A percentile compares a stretch with the other conserved stretches of the same genome.
These are phyloP conservation scores for Sweltsa coloradensis DNA, from an alignment of 1,140 invertebrate genomes.

Conservation along the genomic window DNA sequence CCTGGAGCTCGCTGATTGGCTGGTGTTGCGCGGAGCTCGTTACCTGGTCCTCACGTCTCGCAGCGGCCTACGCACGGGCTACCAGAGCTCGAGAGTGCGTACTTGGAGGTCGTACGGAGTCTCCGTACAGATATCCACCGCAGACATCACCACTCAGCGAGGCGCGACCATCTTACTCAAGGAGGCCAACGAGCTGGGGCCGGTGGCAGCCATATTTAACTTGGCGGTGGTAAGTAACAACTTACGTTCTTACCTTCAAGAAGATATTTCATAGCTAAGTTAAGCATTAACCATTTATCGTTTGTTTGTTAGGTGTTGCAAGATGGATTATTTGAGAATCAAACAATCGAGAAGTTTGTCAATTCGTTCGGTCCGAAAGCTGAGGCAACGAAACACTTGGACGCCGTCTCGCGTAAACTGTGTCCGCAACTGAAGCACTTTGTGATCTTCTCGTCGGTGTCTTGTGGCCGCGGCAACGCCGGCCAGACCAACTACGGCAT, in stretches of 20 bases:
- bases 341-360: constrained; percentile 31
- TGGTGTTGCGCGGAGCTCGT: constrained; percentile 50
- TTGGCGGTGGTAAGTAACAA: constrained; percentile 57
- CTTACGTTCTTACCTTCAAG: no score
- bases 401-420: constrained; percentile 34
- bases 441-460: constrained; percentile 20
- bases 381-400: constrained; percentile 37
- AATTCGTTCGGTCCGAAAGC: constrained; percentile 42
- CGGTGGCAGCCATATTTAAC: constrained; percentile 70
- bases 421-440: constrained; percentile 27
- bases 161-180: constrained; percentile 49
- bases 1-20: constrained; percentile 80
- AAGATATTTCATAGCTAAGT: no score
- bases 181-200: constrained; percentile 43
- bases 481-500: constrained; percentile 21
- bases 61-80: constrained; percentile 40
- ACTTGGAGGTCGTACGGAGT: constrained; percentile 50
- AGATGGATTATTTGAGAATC: constrained; percentile 46
- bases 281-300: no score
- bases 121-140: constrained; percentile 44
- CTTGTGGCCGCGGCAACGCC: constrained; percentile 18
- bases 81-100: constrained; percentile 37
- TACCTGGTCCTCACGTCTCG: constrained; percentile 43
- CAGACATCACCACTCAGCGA: constrained; percentile 44
- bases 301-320: constrained; percentile 35